phyloP scores from a whole-genome alignment of 2,888 invertebrate species.

The Halictus quadricinctus region DNA sequence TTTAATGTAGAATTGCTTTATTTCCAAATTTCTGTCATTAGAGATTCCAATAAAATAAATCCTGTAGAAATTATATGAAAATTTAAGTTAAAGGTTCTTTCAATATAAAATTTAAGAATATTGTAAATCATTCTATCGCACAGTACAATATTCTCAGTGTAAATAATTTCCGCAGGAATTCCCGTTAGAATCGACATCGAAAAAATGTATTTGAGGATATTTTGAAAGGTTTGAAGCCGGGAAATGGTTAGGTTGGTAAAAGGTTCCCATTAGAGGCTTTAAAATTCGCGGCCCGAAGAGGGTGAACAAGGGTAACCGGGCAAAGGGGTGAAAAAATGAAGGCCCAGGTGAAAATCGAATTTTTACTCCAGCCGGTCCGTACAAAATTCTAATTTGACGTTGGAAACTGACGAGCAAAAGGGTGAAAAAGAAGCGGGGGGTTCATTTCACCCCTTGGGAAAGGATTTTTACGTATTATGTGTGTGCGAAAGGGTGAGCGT shows the following conservation, averaged over 20 bases:
- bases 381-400: conserved; percentile 80
- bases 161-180: neutral
- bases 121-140: neutral
- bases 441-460: conserved; percentile 78
- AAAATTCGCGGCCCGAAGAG: conserved; percentile 15
- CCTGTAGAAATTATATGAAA: too few species aligned
- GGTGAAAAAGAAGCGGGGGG: conserved; percentile 65
- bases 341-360: conserved; percentile 78
- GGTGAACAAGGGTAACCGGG: conserved; percentile 16
- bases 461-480: conserved; percentile 76
- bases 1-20: too few species aligned
- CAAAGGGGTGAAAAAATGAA: conserved; percentile 37
- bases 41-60: too few species aligned
- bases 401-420: conserved; percentile 72
- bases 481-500: conserved; percentile 65
- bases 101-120: too few species aligned
- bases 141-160: neutral
- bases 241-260: neutral
- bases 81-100: too few species aligned
- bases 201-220: neutral
- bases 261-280: conserved; percentile 17
- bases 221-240: neutral
- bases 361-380: conserved; percentile 74
- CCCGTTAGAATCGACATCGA: neutral
- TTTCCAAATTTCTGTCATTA: too few species aligned